Percentiles rank a stretch among this genome's conserved stretches.
Evolutionary conservation across 1,140 invertebrate species (phyloP).

Genomic region (Pinna nobilis): DNA sequence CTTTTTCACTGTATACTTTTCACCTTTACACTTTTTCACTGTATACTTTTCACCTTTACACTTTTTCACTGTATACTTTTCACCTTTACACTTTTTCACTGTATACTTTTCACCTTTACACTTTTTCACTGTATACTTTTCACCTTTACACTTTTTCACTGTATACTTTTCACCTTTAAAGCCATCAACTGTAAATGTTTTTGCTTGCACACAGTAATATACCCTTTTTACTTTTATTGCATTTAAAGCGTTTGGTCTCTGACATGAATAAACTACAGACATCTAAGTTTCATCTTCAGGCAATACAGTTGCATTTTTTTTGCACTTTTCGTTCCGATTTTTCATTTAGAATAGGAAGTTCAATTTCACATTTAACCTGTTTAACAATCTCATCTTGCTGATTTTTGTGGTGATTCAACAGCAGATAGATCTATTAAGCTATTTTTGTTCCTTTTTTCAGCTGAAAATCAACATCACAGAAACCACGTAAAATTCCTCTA

Average conservation of each 20-base stretch:
- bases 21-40: no score
- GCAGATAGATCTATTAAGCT: slow-evolving; percentile 2
- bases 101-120: no score
- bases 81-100: no score
- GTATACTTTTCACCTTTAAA: slow-evolving; percentile 12
- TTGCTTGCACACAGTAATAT: background rate
- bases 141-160: no score
- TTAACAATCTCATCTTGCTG: slow-evolving; percentile 8
- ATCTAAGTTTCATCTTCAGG: background rate
- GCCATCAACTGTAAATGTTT: slow-evolving; percentile 6
- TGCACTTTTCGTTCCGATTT: no score
- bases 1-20: no score
- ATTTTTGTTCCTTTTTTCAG: slow-evolving; percentile 4
- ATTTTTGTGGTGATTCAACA: slow-evolving; percentile 12
- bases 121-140: no score
- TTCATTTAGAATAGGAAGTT: background rate
- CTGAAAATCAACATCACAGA: slow-evolving; percentile 18
- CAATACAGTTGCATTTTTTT: no score
- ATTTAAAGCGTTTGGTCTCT: background rate
- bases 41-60: no score
- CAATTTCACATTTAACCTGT: background rate
- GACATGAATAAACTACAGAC: background rate
- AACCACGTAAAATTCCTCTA: background rate
- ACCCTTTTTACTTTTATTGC: background rate
- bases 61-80: no score